Conservation (phyloP, 2,888 invertebrate species). For the Acleris emargana region DNA sequence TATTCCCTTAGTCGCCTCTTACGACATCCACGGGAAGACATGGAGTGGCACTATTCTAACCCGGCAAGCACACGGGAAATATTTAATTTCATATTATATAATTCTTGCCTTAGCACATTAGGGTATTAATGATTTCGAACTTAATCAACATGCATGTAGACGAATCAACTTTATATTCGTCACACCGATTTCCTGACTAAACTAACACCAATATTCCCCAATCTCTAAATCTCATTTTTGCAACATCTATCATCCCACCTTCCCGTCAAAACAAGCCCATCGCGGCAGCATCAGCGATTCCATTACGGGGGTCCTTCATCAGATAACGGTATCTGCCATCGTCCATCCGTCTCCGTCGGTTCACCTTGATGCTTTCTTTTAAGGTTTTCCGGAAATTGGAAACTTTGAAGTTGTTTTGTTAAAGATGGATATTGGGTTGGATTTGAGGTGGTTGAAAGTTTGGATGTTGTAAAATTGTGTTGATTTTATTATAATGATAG, state of each 20-base stretch:
- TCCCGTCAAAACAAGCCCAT: slow-evolving; percentile 22
- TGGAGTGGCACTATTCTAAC: too few species aligned
- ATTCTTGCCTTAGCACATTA: too few species aligned
- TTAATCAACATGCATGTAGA: too few species aligned
- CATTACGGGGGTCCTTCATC: slow-evolving; percentile 15
- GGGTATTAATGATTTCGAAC: too few species aligned
- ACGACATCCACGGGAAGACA: too few species aligned
- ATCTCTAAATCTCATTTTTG: neutral
- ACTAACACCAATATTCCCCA: neutral
- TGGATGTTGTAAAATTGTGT: too few species aligned
- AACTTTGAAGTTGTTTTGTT: slow-evolving; percentile 7
- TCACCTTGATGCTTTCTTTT: slow-evolving; percentile 20
- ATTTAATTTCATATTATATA: too few species aligned
- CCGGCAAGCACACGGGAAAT: too few species aligned
- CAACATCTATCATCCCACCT: slow-evolving; percentile 21
- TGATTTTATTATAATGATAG: neutral
- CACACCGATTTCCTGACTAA: too few species aligned
- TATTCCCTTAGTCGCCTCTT: too few species aligned
- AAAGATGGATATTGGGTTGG: neutral
- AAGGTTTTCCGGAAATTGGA: slow-evolving; percentile 6
- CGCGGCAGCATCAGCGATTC: slow-evolving; percentile 15
- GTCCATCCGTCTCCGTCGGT: slow-evolving; percentile 48
- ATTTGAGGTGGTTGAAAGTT: neutral
- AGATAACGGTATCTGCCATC: slow-evolving; percentile 41
- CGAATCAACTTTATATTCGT: too few species aligned